Conservation (phyloP, 2,797 vertebrate genomes). For the Synanceia verrucosa region DNA sequence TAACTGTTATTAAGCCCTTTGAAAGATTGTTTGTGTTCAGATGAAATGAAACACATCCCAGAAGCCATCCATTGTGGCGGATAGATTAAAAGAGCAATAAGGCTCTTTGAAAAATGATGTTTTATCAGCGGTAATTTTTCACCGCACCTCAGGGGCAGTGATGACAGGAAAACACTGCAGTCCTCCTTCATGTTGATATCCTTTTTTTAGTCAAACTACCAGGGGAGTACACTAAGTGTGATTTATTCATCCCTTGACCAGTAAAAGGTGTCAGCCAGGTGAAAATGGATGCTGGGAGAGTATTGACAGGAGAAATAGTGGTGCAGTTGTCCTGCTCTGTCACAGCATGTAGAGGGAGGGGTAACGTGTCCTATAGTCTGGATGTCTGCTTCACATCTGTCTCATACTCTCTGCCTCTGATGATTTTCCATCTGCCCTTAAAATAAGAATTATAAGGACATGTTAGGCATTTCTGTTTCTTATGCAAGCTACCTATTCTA, state of each 20-base stretch:
- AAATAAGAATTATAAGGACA: slow-evolving; percentile 29
- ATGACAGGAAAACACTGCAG: slow-evolving; percentile 94
- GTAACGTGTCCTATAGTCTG: slow-evolving; percentile 47
- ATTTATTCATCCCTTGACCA: slow-evolving; percentile 95
- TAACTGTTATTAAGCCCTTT: slow-evolving; percentile 90
- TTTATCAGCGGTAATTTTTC: slow-evolving; percentile 97
- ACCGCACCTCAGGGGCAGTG: slow-evolving; percentile 88
- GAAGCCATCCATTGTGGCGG: slow-evolving; percentile 91
- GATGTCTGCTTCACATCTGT: slow-evolving; percentile 53
- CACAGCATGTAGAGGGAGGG: slow-evolving; percentile 60
- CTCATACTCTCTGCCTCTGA: slow-evolving; percentile 1
- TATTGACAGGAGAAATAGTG: slow-evolving; percentile 86
- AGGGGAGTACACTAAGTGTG: slow-evolving; percentile 93
- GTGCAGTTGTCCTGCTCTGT: slow-evolving; percentile 80
- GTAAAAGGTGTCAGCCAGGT: slow-evolving; percentile 92
- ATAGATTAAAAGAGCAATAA: slow-evolving; percentile 95
- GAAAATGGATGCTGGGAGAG: slow-evolving; percentile 87
- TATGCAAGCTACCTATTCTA: slow-evolving; percentile 46
- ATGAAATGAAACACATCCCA: slow-evolving; percentile 90
- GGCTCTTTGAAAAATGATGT: slow-evolving; percentile 97
- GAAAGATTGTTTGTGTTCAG: slow-evolving; percentile 91
- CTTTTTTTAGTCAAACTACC: slow-evolving; percentile 90
- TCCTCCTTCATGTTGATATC: slow-evolving; percentile 95
- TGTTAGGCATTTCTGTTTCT: slow-evolving; percentile 43
- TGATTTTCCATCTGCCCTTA: slow-evolving; percentile 21